Conservation (phyloP, 2,888 invertebrate species). For the Fragum fragum region DNA sequence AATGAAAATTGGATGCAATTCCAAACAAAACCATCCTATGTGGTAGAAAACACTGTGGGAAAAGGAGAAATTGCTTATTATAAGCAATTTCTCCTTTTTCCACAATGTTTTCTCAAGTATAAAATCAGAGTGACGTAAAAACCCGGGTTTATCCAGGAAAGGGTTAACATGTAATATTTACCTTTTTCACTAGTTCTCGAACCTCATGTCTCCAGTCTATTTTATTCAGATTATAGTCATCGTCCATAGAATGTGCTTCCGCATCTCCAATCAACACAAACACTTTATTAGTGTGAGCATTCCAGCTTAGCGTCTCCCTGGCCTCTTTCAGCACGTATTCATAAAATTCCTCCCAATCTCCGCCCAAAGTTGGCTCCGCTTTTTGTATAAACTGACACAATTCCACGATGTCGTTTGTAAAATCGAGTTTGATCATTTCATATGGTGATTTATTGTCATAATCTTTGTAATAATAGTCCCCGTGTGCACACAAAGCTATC, state of each 20-base stretch:
- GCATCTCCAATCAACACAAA: constrained; percentile 79
- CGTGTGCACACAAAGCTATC: constrained; percentile 84
- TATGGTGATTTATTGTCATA: constrained; percentile 66
- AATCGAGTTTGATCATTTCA: constrained; percentile 71
- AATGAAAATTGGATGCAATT: too few relatives aligned
- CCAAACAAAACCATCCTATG: too few relatives aligned
- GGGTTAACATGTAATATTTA: too few relatives aligned
- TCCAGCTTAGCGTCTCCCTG: constrained; percentile 71
- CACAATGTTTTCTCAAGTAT: too few relatives aligned
- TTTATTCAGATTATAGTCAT: constrained; percentile 61
- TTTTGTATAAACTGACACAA: constrained; percentile 71
- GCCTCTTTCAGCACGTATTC: constrained; percentile 77
- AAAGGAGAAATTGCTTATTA: too few relatives aligned
- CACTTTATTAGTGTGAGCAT: constrained; percentile 69
- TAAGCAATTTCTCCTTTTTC: too few relatives aligned
- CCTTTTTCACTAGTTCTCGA: constrained; percentile 43
- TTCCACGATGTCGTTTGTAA: constrained; percentile 65
- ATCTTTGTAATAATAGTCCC: constrained; percentile 77
- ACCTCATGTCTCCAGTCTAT: constrained; percentile 63
- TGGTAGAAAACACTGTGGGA: too few relatives aligned
- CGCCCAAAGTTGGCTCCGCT: constrained; percentile 69
- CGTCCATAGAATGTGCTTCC: constrained; percentile 58
- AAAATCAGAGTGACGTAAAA: too few relatives aligned
- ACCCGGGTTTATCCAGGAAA: too few relatives aligned
- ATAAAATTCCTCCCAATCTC: constrained; percentile 77